Conservation (phyloP, 2,888 invertebrate species). For the Troides oblongomaculatus region DNA sequence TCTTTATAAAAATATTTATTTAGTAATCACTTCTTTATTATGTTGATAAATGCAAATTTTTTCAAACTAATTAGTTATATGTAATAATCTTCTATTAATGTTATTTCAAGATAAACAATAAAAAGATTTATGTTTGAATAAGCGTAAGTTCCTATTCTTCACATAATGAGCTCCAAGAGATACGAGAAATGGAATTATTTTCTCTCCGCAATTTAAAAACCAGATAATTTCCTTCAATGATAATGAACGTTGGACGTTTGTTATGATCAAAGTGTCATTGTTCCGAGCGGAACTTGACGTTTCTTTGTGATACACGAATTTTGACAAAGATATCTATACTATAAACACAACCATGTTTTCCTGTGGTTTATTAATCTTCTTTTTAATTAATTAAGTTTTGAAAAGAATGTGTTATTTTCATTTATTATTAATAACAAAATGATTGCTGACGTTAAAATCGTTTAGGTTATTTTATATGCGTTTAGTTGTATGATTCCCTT, state of each 20-base stretch:
- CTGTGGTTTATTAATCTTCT: not conserved
- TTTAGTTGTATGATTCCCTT: not conserved
- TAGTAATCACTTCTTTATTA: not conserved
- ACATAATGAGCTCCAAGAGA: conserved; percentile 46
- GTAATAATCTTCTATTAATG: not conserved
- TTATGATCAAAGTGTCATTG: conserved; percentile 35
- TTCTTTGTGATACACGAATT: conserved; percentile 24
- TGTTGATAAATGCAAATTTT: not conserved
- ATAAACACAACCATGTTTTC: not conserved
- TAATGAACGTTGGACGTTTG: conserved; percentile 39
- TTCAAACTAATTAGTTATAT: not conserved
- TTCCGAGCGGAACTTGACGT: conserved; percentile 26
- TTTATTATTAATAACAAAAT: not conserved
- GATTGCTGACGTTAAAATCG: not conserved
- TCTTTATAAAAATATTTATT: not conserved
- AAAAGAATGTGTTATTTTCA: no score
- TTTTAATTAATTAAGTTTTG: not conserved
- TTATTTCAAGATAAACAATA: conserved; percentile 13
- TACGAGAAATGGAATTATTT: conserved; percentile 32
- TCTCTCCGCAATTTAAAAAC: conserved; percentile 41
- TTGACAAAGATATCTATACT: conserved; percentile 1
- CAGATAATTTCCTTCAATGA: conserved; percentile 40
- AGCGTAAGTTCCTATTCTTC: conserved; percentile 31
- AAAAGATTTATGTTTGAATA: conserved; percentile 12
- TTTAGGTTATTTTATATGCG: not conserved